Conservation (phyloP, 92 coral and sea anemone species). For the Zoanthus sociatus region DNA sequence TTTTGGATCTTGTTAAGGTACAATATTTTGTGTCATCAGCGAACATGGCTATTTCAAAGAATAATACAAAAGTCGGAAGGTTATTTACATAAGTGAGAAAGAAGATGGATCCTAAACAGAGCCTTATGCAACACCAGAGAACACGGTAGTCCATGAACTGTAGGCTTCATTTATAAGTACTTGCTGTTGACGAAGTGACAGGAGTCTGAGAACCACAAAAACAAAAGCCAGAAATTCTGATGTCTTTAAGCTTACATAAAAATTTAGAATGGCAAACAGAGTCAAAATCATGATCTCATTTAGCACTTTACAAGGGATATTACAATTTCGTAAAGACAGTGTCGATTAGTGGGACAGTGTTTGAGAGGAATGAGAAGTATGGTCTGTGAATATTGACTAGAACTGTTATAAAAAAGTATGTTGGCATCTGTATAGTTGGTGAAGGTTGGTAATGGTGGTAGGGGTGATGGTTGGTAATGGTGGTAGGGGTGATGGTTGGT, state of each 20-base stretch:
- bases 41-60: conserved; percentile 27
- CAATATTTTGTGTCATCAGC: conserved; percentile 21
- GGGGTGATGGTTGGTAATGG: no score
- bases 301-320: no score
- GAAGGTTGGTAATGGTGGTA: no score
- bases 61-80: conserved; percentile 27
- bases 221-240: neutral
- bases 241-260: neutral
- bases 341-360: no score
- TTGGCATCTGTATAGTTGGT: no score
- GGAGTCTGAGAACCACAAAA: conserved; percentile 23
- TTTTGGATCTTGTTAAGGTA: no score
- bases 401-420: no score
- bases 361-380: neutral
- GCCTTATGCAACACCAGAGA: neutral
- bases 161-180: conserved; percentile 9
- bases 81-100: conserved; percentile 17
- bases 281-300: neutral
- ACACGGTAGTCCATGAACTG: conserved; percentile 16
- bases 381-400: neutral
- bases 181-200: conserved; percentile 19
- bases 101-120: neutral
- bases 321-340: no score
- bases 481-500: no score
- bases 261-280: neutral